Percentiles rank a stretch among this genome's conserved stretches.
Evolutionary conservation across 2,888 invertebrate genomes (phyloP).

Genomic region (Rotaria magnacalcarata): DNA sequence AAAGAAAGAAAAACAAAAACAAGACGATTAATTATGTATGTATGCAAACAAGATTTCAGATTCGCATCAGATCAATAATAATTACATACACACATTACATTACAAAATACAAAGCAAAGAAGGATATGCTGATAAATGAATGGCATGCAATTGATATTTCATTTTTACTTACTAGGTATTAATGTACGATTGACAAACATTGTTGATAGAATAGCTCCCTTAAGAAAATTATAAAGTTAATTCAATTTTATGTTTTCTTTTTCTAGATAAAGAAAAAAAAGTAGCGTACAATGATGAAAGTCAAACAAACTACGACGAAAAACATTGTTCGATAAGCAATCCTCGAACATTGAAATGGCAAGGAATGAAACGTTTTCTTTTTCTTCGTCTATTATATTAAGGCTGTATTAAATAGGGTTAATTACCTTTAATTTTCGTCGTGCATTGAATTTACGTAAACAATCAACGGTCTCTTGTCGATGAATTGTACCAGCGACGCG

Average conservation of each 20-base stretch:
- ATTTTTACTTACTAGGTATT: slow-evolving; percentile 3
- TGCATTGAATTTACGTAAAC: slow-evolving; percentile 99
- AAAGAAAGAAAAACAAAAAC: background rate
- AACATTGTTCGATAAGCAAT: background rate
- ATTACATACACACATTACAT: background rate
- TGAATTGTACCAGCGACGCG: slow-evolving; percentile 97
- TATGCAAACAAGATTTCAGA: background rate
- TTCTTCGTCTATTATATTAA: background rate
- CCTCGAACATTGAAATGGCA: too few species aligned
- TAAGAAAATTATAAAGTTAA: slow-evolving; percentile 51
- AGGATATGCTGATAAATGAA: background rate
- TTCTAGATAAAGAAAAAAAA: background rate
- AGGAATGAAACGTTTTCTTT: background rate
- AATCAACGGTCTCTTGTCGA: slow-evolving; percentile 99
- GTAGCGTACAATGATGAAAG: background rate
- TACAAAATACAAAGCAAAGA: background rate
- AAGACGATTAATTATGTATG: background rate
- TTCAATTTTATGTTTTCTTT: background rate
- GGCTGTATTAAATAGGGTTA: slow-evolving; percentile 30
- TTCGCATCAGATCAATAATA: background rate
- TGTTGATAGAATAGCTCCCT: slow-evolving; percentile 97
- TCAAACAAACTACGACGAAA: background rate
- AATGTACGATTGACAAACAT: slow-evolving; percentile 86
- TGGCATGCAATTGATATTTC: background rate
- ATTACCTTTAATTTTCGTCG: slow-evolving; percentile 92